These are phyloP conservation scores for Cephus nigrinus DNA, from an alignment of 2,888 invertebrate genomes.

Conservation along the genomic window DNA sequence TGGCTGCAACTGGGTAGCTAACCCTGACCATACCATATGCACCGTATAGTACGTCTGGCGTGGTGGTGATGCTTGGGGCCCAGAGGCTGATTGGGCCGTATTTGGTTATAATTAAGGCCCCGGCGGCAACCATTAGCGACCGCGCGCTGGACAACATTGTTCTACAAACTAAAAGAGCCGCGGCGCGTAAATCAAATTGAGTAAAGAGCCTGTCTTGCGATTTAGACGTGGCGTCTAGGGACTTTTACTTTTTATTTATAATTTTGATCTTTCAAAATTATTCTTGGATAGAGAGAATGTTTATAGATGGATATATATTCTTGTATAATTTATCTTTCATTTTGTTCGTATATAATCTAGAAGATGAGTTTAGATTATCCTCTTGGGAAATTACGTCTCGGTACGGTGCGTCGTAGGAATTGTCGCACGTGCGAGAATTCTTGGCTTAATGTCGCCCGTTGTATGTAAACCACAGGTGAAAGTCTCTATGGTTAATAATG, in stretches of 20 bases:
- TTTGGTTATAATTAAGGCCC: constrained; percentile 57
- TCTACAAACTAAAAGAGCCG: constrained; percentile 35
- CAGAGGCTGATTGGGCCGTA: constrained; percentile 52
- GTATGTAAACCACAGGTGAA: neutral
- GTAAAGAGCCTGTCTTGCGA: constrained; percentile 27
- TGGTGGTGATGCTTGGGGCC: constrained; percentile 14
- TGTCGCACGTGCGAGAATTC: neutral
- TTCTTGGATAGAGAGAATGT: neutral
- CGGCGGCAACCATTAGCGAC: constrained; percentile 51
- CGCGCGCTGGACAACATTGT: constrained; percentile 51
- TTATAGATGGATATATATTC: neutral
- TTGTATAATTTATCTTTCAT: neutral
- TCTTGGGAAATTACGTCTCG: neutral
- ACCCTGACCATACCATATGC: neutral
- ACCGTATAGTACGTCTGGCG: neutral
- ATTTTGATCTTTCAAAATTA: neutral
- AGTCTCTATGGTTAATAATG: neutral
- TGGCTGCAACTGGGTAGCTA: neutral
- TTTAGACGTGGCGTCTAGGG: neutral
- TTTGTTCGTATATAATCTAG: neutral
- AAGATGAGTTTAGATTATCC: neutral
- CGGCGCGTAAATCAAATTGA: constrained; percentile 47
- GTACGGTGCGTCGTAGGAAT: neutral
- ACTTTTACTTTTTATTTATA: neutral
- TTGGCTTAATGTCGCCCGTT: neutral